phyloP scores from a whole-genome alignment of 1,140 invertebrate genomes.

The Zaprionus taronus region DNA sequence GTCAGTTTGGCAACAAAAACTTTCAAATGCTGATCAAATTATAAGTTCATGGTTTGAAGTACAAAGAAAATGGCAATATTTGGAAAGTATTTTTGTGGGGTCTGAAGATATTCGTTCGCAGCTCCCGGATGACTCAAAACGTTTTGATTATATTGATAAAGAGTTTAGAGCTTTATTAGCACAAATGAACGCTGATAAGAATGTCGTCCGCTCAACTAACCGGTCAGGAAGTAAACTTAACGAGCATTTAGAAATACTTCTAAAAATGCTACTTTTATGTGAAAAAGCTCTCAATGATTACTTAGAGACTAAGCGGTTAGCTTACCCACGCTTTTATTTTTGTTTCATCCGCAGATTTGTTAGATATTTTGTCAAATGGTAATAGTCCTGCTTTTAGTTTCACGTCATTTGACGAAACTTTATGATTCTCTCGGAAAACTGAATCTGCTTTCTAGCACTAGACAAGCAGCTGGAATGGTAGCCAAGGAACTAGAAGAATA shows the following conservation, averaged over 20 bases:
- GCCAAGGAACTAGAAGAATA: slow-evolving; percentile 94
- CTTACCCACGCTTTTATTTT: slow-evolving; percentile 98
- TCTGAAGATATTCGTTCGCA: slow-evolving; percentile 97
- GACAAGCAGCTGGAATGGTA: slow-evolving; percentile 88
- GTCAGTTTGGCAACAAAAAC: slow-evolving; percentile 94
- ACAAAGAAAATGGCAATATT: slow-evolving; percentile 96
- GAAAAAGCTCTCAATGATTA: slow-evolving; percentile 98
- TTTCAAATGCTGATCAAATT: slow-evolving; percentile 94
- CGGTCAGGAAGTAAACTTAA: slow-evolving; percentile 88
- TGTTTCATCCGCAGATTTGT: slow-evolving; percentile 95
- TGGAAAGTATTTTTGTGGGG: slow-evolving; percentile 98
- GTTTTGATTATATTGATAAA: slow-evolving; percentile 95
- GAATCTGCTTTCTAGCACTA: slow-evolving; percentile 88
- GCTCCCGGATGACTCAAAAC: slow-evolving; percentile 94
- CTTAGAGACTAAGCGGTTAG: slow-evolving; percentile 96
- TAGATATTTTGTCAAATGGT: slow-evolving; percentile 97
- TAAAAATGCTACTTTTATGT: slow-evolving; percentile 91
- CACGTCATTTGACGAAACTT: slow-evolving; percentile 94
- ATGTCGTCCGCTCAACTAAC: slow-evolving; percentile 94
- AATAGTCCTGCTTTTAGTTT: slow-evolving; percentile 94
- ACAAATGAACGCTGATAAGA: slow-evolving; percentile 87
- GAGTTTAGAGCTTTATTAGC: slow-evolving; percentile 89
- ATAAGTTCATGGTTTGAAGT: slow-evolving; percentile 96
- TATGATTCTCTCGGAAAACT: slow-evolving; percentile 96
- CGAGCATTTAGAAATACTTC: slow-evolving; percentile 91